Evolutionary conservation across 2,888 invertebrate genomes (phyloP).

Genomic region (Rapana venosa): DNA sequence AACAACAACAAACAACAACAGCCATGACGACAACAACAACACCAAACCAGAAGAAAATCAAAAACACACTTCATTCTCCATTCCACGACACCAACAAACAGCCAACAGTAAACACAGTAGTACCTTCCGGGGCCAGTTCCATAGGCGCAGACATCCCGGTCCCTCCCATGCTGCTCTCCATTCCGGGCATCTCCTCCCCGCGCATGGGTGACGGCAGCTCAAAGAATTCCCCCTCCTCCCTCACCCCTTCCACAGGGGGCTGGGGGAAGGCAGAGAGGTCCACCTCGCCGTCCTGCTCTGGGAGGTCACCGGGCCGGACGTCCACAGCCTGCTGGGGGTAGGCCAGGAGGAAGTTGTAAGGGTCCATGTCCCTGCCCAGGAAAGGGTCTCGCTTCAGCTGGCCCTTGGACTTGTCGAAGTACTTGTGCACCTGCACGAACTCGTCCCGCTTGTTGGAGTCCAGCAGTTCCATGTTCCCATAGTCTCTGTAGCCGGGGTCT

Average conservation of each 20-base stretch:
- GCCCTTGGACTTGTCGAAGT: slow-evolving; percentile 60
- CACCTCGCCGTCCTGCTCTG: background rate
- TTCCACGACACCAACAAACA: too few relatives aligned
- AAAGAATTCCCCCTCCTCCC: background rate
- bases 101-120: background rate
- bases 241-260: background rate
- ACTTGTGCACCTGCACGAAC: slow-evolving; percentile 67
- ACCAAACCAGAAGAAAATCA: too few relatives aligned
- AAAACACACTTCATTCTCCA: too few relatives aligned
- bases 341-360: slow-evolving; percentile 44
- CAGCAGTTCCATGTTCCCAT: slow-evolving; percentile 36
- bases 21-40: too few relatives aligned
- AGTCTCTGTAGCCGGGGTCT: slow-evolving; percentile 20
- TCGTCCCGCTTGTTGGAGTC: slow-evolving; percentile 63
- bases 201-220: background rate
- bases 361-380: slow-evolving; percentile 32
- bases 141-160: too few relatives aligned
- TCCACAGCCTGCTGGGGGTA: slow-evolving; percentile 25
- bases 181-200: background rate
- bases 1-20: too few relatives aligned
- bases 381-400: slow-evolving; percentile 53
- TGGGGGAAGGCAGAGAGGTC: background rate
- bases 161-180: slow-evolving; percentile 41
- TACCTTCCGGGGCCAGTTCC: background rate
- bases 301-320: background rate